Percentiles rank a stretch among this genome's conserved stretches.
phyloP scores from a whole-genome alignment of 2,888 invertebrate genomes.

The Standfussiana lucernea region DNA sequence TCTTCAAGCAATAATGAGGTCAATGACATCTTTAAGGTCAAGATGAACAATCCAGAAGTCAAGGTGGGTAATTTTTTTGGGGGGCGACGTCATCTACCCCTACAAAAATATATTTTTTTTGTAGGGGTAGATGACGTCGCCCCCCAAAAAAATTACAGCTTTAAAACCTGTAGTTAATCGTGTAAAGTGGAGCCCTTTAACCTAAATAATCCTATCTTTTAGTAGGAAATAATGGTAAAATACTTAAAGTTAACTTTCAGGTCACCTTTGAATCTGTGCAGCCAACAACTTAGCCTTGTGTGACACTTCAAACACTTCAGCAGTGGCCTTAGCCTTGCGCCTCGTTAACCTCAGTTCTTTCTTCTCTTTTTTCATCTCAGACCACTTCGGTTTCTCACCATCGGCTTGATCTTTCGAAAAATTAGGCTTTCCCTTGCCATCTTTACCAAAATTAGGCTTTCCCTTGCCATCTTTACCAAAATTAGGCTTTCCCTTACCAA shows the following conservation, averaged over 20 bases:
- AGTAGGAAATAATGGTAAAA: neutral
- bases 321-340: conserved; percentile 90
- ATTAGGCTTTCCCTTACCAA: conserved; percentile 60
- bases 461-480: conserved; percentile 61
- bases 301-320: conserved; percentile 86
- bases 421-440: conserved; percentile 71
- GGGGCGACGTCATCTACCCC: too few relatives aligned
- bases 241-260: neutral
- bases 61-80: too few relatives aligned
- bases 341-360: conserved; percentile 92
- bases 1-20: too few relatives aligned
- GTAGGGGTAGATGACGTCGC: too few relatives aligned
- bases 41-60: too few relatives aligned
- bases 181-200: too few relatives aligned
- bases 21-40: too few relatives aligned
- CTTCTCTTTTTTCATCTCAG: conserved; percentile 93
- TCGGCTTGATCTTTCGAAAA: conserved; percentile 73
- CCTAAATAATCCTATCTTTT: neutral
- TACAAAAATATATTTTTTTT: too few relatives aligned
- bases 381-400: conserved; percentile 92
- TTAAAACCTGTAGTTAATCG: too few relatives aligned
- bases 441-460: conserved; percentile 63
- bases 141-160: too few relatives aligned
- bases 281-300: conserved; percentile 86
- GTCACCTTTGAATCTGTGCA: conserved; percentile 87